Evolutionary conservation across 2,888 invertebrate genomes (phyloP), one percentile per base, ranked within the genome.

Genomic region (Digitonthophagus gazella): DNA sequence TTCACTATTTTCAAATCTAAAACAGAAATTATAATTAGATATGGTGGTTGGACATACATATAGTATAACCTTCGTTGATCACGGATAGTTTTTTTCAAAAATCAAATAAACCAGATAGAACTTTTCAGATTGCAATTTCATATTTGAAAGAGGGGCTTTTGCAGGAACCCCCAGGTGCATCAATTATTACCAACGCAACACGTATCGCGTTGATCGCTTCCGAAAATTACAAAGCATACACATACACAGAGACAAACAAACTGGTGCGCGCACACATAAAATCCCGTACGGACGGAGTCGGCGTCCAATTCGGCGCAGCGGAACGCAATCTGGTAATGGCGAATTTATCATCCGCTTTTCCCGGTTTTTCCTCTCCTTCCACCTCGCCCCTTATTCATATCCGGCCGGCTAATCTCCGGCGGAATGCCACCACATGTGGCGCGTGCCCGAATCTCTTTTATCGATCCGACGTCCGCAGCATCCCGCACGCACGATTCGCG

Each of bases 381-480:
- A 5, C 6, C 61, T 18, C 61, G 14, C 61, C 61, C 61, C 61
- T 61, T 61, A 61, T 61, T 61, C 61, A 61, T 61, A 61, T 61
- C 19, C 18, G 61, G 28, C 8, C 11, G 28, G 61, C 61, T 61
- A 61, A 61, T 61, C 61, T 61, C 61, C 61, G 61, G 61, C 61
- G 61, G 61, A 61, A 61, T 61, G 61, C 61, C 61, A 61, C 61
- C 61, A 61, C 61, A 61, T 61, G 61, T 61, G 61, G 61, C 61
- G 61, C 61, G 61, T 61, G 61, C 61, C 61, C 61, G 61, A 61
- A 61, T 61, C 61, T 44, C 28, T 61, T 16, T 18, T 61, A 61
- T 61, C 61, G 61, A 61, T 61, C 61, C 61, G 61, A 20, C 61
- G 61, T 61, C 61, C 18, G 61, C 18, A 61, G 61, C 18, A 18